Base-by-base conservation (phyloP, 2,888 invertebrate genomes). In the Pristionchus entomophagus region DNA sequence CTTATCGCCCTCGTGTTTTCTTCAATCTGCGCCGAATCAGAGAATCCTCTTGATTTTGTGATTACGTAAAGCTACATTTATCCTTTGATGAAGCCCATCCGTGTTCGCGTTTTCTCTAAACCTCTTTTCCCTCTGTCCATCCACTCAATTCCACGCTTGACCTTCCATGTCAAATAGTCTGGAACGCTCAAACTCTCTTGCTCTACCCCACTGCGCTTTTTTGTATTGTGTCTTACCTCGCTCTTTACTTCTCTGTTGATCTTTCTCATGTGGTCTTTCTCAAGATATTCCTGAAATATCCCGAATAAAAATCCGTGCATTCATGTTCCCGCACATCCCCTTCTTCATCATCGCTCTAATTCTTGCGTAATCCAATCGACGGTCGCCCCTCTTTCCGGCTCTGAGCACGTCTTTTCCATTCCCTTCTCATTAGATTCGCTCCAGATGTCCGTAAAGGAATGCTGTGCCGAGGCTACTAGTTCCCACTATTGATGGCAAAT, bases 351-450 rank as follows among this genome's bases (percentile, higher is more conserved):
- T 73, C 45, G 26, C 73, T 26, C 45, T 45, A 73, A 38, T 73
- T 41, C 38, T 35, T 41, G 26, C 73, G 73, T 73, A 73, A 73
- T 73, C 73, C 73, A 73, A 73, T 45, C 73, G 41, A 35, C 73
- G 41, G 2, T 41, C 38, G 22, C 26, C 41, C n/a, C 41, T 41
- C n/a, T 73, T 14, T 26, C 8, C 19, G 59, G 59, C 26, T 26
- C 6, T 51, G n/a, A 59, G 56, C 56, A 0, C 6, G 6, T 5
- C 26, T 26, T 5, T 6, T 38, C 65, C 35, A 19, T 35, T 10
- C 32, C 65, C 65, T 6, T 65, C n/a, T 65, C 32, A 65, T 65
- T 65, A 65, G 65, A 65, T 65, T 35, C 65, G 32, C 65, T 6
- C 35, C 65, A 65, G 65, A 29, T 26, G 32, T 32, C 26, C n/a